Evolutionary conservation across 2,888 invertebrate species (phyloP).

Genomic region (Tachina fera): DNA sequence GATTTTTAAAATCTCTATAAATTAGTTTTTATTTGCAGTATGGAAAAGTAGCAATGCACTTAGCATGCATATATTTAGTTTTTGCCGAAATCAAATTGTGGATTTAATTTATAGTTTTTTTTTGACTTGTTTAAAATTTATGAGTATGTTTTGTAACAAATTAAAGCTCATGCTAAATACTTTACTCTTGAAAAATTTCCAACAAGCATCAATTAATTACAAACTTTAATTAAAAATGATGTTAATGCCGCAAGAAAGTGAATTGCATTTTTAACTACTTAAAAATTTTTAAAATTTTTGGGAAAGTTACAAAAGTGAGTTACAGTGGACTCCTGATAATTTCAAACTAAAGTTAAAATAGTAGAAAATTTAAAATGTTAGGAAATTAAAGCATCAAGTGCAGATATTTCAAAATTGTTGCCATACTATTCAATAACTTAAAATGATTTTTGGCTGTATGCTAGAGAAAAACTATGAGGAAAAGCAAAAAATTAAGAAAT

Average conservation of each 20-base stretch:
- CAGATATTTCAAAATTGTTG: too few relatives aligned
- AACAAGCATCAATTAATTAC: slow-evolving; percentile 28
- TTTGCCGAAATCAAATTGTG: slow-evolving; percentile 1
- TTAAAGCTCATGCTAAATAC: neutral
- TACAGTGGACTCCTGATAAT: too few relatives aligned
- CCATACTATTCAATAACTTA: too few relatives aligned
- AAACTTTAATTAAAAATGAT: slow-evolving; percentile 17
- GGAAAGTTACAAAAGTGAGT: neutral
- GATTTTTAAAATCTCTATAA: neutral
- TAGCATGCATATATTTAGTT: neutral
- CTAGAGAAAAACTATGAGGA: too few relatives aligned
- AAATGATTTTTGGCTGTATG: too few relatives aligned
- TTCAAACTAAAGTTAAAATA: too few relatives aligned
- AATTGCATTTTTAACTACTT: neutral
- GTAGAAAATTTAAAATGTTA: too few relatives aligned
- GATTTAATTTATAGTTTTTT: neutral
- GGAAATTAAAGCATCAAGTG: too few relatives aligned
- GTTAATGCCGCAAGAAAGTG: neutral
- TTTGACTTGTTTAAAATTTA: slow-evolving; percentile 15
- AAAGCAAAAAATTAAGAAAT: too few relatives aligned
- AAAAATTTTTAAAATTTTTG: neutral
- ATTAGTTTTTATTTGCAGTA: too few relatives aligned
- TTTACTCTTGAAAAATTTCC: slow-evolving; percentile 29
- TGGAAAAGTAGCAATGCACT: neutral
- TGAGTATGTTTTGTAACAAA: slow-evolving; percentile 20